phyloP scores from a whole-genome alignment of 1,140 invertebrate species.

The Neoseiulus cucumeris region DNA sequence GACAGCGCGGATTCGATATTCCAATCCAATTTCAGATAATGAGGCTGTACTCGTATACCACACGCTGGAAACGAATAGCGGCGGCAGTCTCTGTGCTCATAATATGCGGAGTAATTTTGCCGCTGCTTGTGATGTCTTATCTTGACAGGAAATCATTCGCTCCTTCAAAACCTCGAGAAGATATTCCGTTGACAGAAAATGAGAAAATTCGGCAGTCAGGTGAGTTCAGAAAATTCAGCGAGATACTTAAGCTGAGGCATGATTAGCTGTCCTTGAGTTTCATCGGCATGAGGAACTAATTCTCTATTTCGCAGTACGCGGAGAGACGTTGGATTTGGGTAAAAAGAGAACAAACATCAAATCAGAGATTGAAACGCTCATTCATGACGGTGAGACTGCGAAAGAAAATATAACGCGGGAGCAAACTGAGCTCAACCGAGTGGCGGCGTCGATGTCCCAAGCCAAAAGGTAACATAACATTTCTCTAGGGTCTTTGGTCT shows the following conservation, averaged over 20 bases:
- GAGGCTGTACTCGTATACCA: neutral
- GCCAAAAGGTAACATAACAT: too few relatives aligned
- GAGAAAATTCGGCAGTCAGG: neutral
- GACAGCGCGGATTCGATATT: too few relatives aligned
- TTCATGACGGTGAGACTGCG: neutral
- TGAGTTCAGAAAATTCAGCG: neutral
- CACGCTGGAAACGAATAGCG: neutral
- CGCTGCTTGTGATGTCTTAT: neutral
- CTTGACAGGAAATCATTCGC: neutral
- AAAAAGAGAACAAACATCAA: constrained; percentile 2
- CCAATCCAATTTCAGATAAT: neutral
- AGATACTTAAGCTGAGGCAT: too few relatives aligned
- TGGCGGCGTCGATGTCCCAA: neutral
- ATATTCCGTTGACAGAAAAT: neutral
- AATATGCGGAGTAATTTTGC: neutral
- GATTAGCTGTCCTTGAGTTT: too few relatives aligned
- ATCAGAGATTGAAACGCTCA: neutral
- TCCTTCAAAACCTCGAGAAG: neutral
- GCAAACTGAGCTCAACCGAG: neutral
- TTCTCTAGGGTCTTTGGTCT: too few relatives aligned
- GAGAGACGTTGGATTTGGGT: neutral
- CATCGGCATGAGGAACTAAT: too few relatives aligned
- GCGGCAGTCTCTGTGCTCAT: neutral
- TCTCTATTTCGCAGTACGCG: neutral
- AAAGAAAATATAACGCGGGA: neutral